Percentiles rank a stretch among this genome's conserved stretches.
phyloP scores from a whole-genome alignment of 1,140 invertebrate genomes.

The Aethina tumida region DNA sequence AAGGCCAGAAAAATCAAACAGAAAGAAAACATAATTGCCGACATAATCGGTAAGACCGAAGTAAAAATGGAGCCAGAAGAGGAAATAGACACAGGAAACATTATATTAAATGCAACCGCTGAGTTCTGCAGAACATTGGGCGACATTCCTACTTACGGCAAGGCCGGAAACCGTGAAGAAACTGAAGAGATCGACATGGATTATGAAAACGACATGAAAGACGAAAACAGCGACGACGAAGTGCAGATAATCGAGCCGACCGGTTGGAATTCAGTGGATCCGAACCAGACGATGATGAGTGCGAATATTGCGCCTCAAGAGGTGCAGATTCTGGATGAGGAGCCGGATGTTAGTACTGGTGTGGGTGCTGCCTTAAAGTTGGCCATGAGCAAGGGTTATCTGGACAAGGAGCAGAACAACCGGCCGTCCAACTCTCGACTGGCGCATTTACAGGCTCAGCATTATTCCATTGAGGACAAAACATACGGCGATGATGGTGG shows the following conservation, averaged over 20 bases:
- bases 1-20: conserved; percentile 66
- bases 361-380: conserved; percentile 85
- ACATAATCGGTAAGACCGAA: conserved; percentile 35
- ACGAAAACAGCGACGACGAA: conserved; percentile 29
- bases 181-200: conserved; percentile 69
- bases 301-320: conserved; percentile 41
- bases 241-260: conserved; percentile 30
- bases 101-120: conserved; percentile 86
- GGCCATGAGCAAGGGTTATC: conserved; percentile 91
- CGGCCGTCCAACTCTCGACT: conserved; percentile 60
- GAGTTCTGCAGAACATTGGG: conserved; percentile 90
- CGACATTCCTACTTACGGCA: conserved; percentile 88
- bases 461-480: conserved; percentile 98
- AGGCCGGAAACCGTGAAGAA: conserved; percentile 79
- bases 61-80: conserved; percentile 38
- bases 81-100: conserved; percentile 42
- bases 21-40: conserved; percentile 38
- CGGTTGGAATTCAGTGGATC: conserved; percentile 42
- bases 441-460: conserved; percentile 73
- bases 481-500: conserved; percentile 58
- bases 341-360: conserved; percentile 87
- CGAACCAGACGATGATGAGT: conserved; percentile 33
- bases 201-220: conserved; percentile 26
- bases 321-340: conserved; percentile 80
- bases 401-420: conserved; percentile 73